Conservation (phyloP, 2,797 vertebrate species). For the Bucorvus abyssinicus region DNA sequence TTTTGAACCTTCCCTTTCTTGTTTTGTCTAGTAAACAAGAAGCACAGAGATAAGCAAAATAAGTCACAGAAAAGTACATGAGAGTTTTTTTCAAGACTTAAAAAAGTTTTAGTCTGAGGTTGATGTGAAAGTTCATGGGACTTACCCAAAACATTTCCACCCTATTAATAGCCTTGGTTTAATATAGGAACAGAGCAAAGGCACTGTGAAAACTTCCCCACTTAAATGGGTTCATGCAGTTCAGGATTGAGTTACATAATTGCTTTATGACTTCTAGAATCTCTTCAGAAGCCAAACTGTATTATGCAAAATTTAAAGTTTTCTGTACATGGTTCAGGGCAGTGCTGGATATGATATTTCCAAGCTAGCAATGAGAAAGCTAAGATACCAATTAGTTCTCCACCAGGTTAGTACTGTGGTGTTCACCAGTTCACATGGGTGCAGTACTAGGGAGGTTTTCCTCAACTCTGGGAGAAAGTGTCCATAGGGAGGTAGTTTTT, state of each 20-base stretch:
- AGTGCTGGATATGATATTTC: neutral
- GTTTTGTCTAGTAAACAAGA: neutral
- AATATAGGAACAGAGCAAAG: slow-evolving; percentile 28
- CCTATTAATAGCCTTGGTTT: slow-evolving; percentile 51
- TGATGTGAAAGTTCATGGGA: slow-evolving; percentile 56
- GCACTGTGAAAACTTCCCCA: neutral
- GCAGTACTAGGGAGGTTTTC: neutral
- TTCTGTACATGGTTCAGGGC: neutral
- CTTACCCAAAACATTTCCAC: slow-evolving; percentile 22
- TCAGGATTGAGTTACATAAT: neutral
- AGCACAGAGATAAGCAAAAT: slow-evolving; percentile 19
- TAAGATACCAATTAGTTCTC: neutral
- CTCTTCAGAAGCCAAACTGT: neutral
- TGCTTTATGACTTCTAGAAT: neutral
- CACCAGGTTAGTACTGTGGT: neutral
- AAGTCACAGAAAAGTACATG: neutral
- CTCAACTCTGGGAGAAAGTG: neutral
- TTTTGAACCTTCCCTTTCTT: neutral
- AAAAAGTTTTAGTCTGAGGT: neutral
- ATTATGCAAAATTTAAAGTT: neutral
- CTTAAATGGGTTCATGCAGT: neutral
- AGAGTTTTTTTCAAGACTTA: neutral
- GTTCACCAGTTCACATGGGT: neutral
- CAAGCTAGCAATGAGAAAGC: neutral
- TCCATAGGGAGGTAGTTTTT: neutral